Conservation (phyloP, 2,797 vertebrate genomes). For the Acrossocheilus wenchowensis region DNA sequence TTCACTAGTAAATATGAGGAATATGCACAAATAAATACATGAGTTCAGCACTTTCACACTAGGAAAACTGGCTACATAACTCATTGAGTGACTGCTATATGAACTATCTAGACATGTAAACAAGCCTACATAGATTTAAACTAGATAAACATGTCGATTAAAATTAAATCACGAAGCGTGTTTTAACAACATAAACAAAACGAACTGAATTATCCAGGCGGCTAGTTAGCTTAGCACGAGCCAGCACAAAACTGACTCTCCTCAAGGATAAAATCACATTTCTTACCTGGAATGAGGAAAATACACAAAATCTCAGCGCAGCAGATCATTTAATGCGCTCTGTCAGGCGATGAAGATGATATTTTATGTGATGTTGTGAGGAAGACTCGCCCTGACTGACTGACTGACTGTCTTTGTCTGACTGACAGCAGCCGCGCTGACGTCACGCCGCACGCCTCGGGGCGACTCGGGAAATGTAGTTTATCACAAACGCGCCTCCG, state of each 20-base stretch:
- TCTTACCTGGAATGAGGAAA: conserved; percentile 60
- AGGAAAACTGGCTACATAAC: conserved; percentile 1
- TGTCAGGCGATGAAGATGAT: conserved; percentile 48
- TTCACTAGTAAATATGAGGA: background rate
- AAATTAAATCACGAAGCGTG: background rate
- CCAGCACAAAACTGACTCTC: conserved; percentile 44
- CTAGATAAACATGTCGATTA: conserved; percentile 14
- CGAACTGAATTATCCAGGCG: conserved; percentile 18
- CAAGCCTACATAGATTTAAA: conserved; percentile 49
- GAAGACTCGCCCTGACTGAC: conserved; percentile 62
- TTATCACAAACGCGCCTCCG: conserved; percentile 7
- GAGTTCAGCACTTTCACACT: conserved; percentile 25
- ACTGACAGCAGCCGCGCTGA: conserved; percentile 86
- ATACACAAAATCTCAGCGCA: conserved; percentile 53
- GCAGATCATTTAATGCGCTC: conserved; percentile 62
- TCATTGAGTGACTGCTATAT: background rate
- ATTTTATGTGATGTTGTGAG: conserved; percentile 56
- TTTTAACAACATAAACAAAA: conserved; percentile 34
- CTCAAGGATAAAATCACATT: conserved; percentile 22
- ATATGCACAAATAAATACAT: background rate
- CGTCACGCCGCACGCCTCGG: conserved; percentile 73
- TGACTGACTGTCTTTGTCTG: conserved; percentile 86
- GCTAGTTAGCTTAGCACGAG: conserved; percentile 48
- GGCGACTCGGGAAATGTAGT: conserved; percentile 78
- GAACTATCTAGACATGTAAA: conserved; percentile 68